Evolutionary conservation across 2,113 vertebrate genomes (phyloP).

Genomic region (Bubo bubo): DNA sequence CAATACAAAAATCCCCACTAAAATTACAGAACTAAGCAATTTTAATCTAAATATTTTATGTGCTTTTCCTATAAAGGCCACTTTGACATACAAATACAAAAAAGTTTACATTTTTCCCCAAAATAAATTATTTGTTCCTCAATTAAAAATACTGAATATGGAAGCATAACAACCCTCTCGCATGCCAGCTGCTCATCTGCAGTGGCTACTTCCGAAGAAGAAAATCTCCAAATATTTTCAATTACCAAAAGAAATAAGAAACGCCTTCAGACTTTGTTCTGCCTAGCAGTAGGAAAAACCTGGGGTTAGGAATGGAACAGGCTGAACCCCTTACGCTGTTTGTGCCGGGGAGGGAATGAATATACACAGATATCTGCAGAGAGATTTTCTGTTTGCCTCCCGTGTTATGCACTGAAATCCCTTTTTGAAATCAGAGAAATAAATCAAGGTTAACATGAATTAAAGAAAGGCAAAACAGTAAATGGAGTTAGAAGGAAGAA

Average conservation of each 20-base stretch:
- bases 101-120: conserved; percentile 31
- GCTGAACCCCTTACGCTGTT: background rate
- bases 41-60: conserved; percentile 57
- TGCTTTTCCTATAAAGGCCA: conserved; percentile 65
- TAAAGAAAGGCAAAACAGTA: background rate
- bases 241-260: background rate
- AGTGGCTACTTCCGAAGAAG: background rate
- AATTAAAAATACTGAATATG: conserved; percentile 64
- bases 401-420: background rate
- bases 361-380: background rate
- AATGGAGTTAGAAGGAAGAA: background rate
- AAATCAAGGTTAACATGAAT: background rate
- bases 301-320: background rate
- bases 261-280: conserved; percentile 1
- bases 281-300: background rate
- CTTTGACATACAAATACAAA: conserved; percentile 64
- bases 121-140: conserved; percentile 65
- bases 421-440: background rate
- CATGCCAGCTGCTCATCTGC: background rate
- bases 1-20: conserved; percentile 61
- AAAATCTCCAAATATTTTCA: background rate
- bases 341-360: background rate
- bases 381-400: background rate
- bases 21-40: conserved; percentile 51
- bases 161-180: conserved; percentile 35